Evolutionary conservation across 2,113 vertebrate species (phyloP).

Genomic region (Raja brachyura): DNA sequence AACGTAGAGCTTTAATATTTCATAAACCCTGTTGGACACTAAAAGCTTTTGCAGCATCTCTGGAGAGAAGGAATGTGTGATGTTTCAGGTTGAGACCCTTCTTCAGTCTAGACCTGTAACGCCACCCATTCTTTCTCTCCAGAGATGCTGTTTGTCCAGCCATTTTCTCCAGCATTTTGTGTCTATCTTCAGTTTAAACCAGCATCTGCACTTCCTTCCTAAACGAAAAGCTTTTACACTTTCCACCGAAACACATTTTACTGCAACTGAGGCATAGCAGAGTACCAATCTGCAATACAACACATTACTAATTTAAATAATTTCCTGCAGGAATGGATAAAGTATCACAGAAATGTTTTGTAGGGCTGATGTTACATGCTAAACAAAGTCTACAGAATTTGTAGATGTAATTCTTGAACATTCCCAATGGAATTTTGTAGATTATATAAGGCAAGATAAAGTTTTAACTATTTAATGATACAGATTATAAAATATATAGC

Average conservation of each 20-base stretch:
- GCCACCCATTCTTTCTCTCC: no score
- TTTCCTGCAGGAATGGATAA: background rate
- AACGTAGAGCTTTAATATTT: background rate
- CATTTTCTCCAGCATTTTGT: no score
- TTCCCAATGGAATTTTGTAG: background rate
- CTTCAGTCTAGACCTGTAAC: no score
- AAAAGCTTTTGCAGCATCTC: background rate
- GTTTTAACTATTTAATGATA: background rate
- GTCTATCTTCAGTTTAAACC: no score
- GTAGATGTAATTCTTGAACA: background rate
- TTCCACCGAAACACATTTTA: background rate
- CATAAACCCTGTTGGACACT: background rate
- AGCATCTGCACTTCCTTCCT: no score
- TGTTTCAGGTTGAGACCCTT: no score
- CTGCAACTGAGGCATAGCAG: background rate
- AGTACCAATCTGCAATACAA: background rate
- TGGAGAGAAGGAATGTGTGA: no score
- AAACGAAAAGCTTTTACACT: background rate
- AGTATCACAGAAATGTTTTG: background rate
- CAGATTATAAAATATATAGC: background rate
- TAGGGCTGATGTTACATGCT: background rate
- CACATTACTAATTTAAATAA: background rate
- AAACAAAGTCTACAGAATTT: background rate
- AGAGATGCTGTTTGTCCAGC: no score
- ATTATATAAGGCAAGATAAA: background rate